Conservation (phyloP, 2,888 invertebrate species). For the Agrotis segetum region DNA sequence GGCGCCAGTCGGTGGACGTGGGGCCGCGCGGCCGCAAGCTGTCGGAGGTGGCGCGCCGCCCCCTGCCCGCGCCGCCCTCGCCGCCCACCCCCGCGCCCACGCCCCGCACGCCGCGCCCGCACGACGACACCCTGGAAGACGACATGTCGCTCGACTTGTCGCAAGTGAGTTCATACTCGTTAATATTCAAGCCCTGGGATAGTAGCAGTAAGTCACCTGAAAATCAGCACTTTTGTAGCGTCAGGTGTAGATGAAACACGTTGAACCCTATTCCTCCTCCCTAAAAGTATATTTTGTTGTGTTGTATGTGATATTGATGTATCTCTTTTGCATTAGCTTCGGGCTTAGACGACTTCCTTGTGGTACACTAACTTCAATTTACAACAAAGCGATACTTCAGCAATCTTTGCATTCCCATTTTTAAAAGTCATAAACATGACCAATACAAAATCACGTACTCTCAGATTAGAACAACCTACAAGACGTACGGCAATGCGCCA, state of each 20-base stretch:
- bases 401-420: neutral
- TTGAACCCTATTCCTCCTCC: too few relatives aligned
- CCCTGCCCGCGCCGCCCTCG: slow-evolving; percentile 64
- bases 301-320: too few relatives aligned
- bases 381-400: neutral
- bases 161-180: slow-evolving; percentile 71
- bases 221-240: too few relatives aligned
- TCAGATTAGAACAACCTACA: too few relatives aligned
- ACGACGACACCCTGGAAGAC: slow-evolving; percentile 81
- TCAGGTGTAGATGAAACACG: too few relatives aligned
- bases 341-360: neutral
- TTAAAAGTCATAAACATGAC: neutral
- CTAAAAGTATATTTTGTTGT: too few relatives aligned
- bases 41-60: slow-evolving; percentile 68
- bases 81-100: slow-evolving; percentile 59
- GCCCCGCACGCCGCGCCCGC: slow-evolving; percentile 74
- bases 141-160: slow-evolving; percentile 84
- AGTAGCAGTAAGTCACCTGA: too few relatives aligned
- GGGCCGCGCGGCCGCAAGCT: slow-evolving; percentile 61
- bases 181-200: neutral
- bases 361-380: neutral
- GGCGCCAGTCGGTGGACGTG: slow-evolving; percentile 75
- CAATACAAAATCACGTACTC: neutral
- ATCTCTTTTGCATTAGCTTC: too few relatives aligned
- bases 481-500: too few relatives aligned